Conservation (phyloP, 2,888 invertebrate species). For the Tromatobia lineatoria region DNA sequence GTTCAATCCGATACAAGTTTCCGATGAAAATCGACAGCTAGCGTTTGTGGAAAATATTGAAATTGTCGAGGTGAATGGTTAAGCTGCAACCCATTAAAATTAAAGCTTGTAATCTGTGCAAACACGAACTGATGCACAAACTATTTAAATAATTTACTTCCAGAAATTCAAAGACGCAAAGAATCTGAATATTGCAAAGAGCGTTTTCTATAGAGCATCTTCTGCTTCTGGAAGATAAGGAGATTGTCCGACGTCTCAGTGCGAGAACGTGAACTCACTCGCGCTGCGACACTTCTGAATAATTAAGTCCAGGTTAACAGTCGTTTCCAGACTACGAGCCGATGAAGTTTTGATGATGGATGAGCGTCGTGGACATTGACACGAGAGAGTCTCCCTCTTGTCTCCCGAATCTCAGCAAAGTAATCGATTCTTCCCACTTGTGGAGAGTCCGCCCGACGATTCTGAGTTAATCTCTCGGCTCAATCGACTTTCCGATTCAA, state of each 20-base stretch:
- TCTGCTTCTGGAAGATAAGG: conserved; percentile 6
- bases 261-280: not conserved
- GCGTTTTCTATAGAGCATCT: not conserved
- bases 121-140: no score
- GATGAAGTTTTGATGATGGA: conserved; percentile 76
- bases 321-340: conserved; percentile 60
- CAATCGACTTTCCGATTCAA: not conserved
- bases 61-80: not conserved
- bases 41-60: not conserved
- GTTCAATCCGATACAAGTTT: no score
- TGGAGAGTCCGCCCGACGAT: not conserved
- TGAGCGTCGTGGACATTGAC: conserved; percentile 13
- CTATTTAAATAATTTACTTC: not conserved
- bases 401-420: not conserved
- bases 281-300: conserved; percentile 44
- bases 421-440: not conserved
- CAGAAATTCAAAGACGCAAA: conserved; percentile 4
- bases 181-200: conserved; percentile 22
- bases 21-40: no score
- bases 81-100: not conserved
- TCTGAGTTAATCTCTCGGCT: conserved; percentile 3
- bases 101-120: not conserved
- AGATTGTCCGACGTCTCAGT: conserved; percentile 7
- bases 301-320: conserved; percentile 76
- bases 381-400: not conserved